A percentile compares a stretch with the other conserved stretches of the same genome.
Evolutionary conservation across 2,797 vertebrate species (phyloP).

Genomic region (Brachyrhaphis roseni): DNA sequence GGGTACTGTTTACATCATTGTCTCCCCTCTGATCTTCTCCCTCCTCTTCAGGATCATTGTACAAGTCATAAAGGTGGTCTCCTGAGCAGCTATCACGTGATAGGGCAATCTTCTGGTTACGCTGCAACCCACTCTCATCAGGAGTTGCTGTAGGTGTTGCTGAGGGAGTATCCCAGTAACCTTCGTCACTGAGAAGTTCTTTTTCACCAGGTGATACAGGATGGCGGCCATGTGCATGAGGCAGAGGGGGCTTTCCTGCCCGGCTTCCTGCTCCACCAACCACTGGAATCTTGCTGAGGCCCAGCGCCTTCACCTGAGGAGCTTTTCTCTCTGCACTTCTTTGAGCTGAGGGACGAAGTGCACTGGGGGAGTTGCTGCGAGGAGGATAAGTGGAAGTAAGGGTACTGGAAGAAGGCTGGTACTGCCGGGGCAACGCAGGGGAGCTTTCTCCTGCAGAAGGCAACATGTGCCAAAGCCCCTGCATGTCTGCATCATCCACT

Average conservation of each 20-base stretch:
- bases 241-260: slow-evolving; percentile 62
- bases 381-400: slow-evolving; percentile 65
- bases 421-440: slow-evolving; percentile 70
- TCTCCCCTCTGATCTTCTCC: slow-evolving; percentile 74
- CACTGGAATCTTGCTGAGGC: slow-evolving; percentile 87
- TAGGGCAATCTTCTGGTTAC: slow-evolving; percentile 78
- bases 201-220: slow-evolving; percentile 84
- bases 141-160: slow-evolving; percentile 92
- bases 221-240: slow-evolving; percentile 69
- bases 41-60: slow-evolving; percentile 85
- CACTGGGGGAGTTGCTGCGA: slow-evolving; percentile 43
- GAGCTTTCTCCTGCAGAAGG: slow-evolving; percentile 86
- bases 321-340: slow-evolving; percentile 73
- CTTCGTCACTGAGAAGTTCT: slow-evolving; percentile 92
- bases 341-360: slow-evolving; percentile 50
- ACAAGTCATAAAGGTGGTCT: slow-evolving; percentile 92
- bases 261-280: slow-evolving; percentile 64
- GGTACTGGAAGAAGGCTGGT: slow-evolving; percentile 55
- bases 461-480: slow-evolving; percentile 96
- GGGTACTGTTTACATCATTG: slow-evolving; percentile 70
- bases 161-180: slow-evolving; percentile 95
- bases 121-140: slow-evolving; percentile 81
- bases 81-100: slow-evolving; percentile 92
- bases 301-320: slow-evolving; percentile 82
- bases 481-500: slow-evolving; percentile 92